Evolutionary conservation across 1,140 invertebrate species (phyloP), one percentile per base, ranked within the genome.

Genomic region (Pachyrhynchus sulphureomaculatus): DNA sequence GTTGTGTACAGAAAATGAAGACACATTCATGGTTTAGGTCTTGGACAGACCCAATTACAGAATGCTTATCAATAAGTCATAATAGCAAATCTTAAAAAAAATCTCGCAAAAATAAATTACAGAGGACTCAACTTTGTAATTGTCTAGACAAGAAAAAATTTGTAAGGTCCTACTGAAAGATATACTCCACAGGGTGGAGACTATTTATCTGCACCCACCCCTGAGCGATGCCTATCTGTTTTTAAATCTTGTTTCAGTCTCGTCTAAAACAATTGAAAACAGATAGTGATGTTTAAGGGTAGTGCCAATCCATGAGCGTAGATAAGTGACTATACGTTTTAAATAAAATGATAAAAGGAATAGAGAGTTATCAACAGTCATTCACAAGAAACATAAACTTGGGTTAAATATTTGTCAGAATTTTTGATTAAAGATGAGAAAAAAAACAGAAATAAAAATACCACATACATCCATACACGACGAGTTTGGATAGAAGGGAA

Each of bases 61-160:
- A n/a, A n/a, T n/a, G n/a, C n/a, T n/a, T n/a, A n/a, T n/a, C n/a
- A n/a, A n/a, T n/a, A n/a, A n/a, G n/a, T n/a, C n/a, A n/a, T n/a
- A n/a, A n/a, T n/a, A n/a, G n/a, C n/a, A n/a, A n/a, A n/a, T n/a
- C n/a, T n/a, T n/a, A n/a, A n/a, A n/a, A n/a, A n/a, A n/a, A n/a
- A n/a, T n/a, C n/a, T n/a, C n/a, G n/a, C n/a, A n/a, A n/a, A n/a
- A n/a, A n/a, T n/a, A n/a, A n/a, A n/a, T n/a, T n/a, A n/a, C n/a
- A n/a, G n/a, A n/a, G 26, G 2, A 29, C 17, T 42, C 2, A 15
- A 48, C n/a, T 4, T 12, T 10, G 17, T 58, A 58, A 58, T 58
- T 49, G 55, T 58, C 55, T 58, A 58, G 55, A 58, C 55, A 48
- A 24, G 18, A 48, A 47, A 56, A 52, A 58, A 58, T 58, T 58